Percentiles rank a stretch among this genome's conserved stretches.
Evolutionary conservation across 2,797 vertebrate species (phyloP).

Genomic region (Dendrocincla tyrannina): DNA sequence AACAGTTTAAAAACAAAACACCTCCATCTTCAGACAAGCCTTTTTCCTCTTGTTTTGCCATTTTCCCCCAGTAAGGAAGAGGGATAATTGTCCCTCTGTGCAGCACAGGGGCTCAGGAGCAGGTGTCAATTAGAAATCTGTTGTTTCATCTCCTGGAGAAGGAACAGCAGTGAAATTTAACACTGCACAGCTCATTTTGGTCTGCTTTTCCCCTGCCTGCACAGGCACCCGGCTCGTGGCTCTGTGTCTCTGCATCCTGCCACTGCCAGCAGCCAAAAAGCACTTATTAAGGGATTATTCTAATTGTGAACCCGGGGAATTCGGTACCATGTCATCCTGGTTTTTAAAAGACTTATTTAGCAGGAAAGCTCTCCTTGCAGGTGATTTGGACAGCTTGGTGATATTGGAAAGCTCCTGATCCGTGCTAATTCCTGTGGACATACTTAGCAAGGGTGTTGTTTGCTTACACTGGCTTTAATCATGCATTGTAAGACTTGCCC

Average conservation of each 20-base stretch:
- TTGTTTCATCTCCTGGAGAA: not conserved
- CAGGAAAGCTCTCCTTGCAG: not conserved
- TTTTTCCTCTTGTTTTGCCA: not conserved
- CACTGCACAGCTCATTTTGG: not conserved
- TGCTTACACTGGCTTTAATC: not conserved
- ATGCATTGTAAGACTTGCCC: not conserved
- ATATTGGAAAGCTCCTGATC: not conserved
- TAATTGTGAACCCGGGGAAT: conserved; percentile 36
- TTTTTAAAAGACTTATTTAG: not conserved
- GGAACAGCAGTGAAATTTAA: not conserved
- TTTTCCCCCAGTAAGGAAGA: not conserved
- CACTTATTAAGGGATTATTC: conserved; percentile 48
- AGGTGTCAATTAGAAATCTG: conserved; percentile 20
- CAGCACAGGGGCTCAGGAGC: not conserved
- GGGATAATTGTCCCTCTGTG: not conserved
- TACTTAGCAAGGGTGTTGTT: not conserved
- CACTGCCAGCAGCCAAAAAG: not conserved
- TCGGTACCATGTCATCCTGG: not conserved
- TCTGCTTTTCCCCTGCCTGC: not conserved
- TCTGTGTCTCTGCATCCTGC: not conserved
- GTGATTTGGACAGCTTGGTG: conserved; percentile 24
- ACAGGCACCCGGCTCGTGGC: not conserved
- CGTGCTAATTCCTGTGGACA: not conserved
- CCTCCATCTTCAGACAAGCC: not conserved
- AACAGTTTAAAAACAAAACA: not conserved